Percentiles rank a stretch among this genome's conserved stretches.
These are phyloP conservation scores for Plebejus argus DNA, from an alignment of 2,888 invertebrate species.

Conservation along the genomic window DNA sequence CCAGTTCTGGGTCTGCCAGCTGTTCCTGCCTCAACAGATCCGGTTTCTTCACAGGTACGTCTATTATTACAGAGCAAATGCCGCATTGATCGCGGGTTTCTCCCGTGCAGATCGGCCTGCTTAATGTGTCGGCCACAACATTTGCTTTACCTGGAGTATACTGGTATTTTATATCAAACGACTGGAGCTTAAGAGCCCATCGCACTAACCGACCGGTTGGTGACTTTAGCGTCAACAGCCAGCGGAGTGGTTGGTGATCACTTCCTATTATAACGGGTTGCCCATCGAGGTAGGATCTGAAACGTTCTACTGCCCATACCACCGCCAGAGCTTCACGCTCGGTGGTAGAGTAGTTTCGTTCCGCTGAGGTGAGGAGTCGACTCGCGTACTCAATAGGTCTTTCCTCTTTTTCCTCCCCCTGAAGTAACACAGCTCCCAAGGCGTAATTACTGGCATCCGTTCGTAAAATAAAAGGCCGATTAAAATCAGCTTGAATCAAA, in stretches of 20 bases:
- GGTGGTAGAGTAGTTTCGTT: too few species aligned
- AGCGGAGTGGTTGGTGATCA: constrained; percentile 39
- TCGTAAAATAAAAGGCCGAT: constrained; percentile 46
- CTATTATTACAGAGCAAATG: constrained; percentile 39
- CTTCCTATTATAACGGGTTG: constrained; percentile 53
- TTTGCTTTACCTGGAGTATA: constrained; percentile 55
- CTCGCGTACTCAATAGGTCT: too few species aligned
- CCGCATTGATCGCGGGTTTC: constrained; percentile 27
- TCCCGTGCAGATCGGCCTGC: constrained; percentile 37
- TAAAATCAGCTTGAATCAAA: constrained; percentile 44
- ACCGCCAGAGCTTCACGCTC: too few species aligned
- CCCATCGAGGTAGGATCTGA: constrained; percentile 48
- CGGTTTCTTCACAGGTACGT: constrained; percentile 37
- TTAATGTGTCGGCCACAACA: constrained; percentile 42
- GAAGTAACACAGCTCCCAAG: too few species aligned
- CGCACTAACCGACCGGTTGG: constrained; percentile 59
- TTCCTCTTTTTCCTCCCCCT: too few species aligned
- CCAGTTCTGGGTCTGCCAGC: constrained; percentile 40
- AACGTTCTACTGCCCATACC: background rate
- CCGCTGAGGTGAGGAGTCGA: too few species aligned
- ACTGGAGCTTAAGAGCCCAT: constrained; percentile 61
- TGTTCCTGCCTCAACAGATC: constrained; percentile 38
- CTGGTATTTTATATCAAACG: constrained; percentile 53
- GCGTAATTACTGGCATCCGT: constrained; percentile 43
- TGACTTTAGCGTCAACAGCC: constrained; percentile 46